A percentile compares a stretch with the other conserved stretches of the same genome.
phyloP scores from a whole-genome alignment of 2,797 vertebrate genomes.

The Limnodromus scolopaceus region DNA sequence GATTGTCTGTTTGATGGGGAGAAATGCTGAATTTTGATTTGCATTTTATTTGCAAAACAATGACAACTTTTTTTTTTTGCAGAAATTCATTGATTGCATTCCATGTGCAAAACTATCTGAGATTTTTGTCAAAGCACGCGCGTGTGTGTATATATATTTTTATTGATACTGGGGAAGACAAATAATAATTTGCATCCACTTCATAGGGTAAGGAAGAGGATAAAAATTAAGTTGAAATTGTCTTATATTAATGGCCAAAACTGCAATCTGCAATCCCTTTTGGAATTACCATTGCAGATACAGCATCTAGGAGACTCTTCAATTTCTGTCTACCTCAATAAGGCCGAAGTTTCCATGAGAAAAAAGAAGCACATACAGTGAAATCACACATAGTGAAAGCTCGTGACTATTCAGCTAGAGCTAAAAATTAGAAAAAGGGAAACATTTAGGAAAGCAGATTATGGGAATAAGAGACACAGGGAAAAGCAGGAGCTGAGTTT shows the following conservation, averaged over 20 bases:
- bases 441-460: background rate
- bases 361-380: background rate
- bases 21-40: conserved; percentile 38
- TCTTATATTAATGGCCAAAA: background rate
- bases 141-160: background rate
- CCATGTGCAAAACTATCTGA: conserved; percentile 37
- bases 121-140: conserved; percentile 39
- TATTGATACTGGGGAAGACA: background rate
- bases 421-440: background rate
- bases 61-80: background rate
- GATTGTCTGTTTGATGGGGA: background rate
- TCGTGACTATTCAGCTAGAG: background rate
- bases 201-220: background rate
- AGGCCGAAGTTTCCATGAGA: background rate
- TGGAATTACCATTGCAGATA: background rate
- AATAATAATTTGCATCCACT: background rate
- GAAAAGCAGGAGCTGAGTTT: background rate
- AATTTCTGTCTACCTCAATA: background rate
- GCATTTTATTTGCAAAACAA: conserved; percentile 31
- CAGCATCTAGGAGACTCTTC: background rate
- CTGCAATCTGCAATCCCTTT: background rate
- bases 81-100: conserved; percentile 39
- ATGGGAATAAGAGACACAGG: background rate
- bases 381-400: background rate
- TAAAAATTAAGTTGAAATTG: background rate